phyloP scores from a whole-genome alignment of 2,797 vertebrate genomes.

The Chrysolophus pictus region DNA sequence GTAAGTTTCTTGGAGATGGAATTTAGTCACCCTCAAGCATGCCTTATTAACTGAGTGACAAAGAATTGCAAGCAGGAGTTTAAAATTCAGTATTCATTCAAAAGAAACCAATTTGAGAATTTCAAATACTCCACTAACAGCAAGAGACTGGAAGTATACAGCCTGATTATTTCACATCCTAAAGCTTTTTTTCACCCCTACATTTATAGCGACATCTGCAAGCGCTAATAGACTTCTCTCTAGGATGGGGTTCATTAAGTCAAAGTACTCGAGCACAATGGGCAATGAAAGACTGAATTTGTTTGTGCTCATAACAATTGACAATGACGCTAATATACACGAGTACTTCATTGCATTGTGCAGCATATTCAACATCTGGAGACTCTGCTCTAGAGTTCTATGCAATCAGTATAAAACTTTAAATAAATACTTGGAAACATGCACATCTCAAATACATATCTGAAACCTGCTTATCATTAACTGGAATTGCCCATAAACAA shows the following conservation, averaged over 20 bases:
- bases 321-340: slow-evolving; percentile 63
- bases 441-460: slow-evolving; percentile 33
- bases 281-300: slow-evolving; percentile 75
- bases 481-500: slow-evolving; percentile 39
- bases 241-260: slow-evolving; percentile 74
- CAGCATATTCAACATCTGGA: slow-evolving; percentile 66
- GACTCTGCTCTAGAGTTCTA: slow-evolving; percentile 58
- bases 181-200: slow-evolving; percentile 49
- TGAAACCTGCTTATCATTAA: slow-evolving; percentile 45
- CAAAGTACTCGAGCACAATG: slow-evolving; percentile 75
- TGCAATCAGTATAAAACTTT: slow-evolving; percentile 71
- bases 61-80: slow-evolving; percentile 56
- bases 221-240: slow-evolving; percentile 72
- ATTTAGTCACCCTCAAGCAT: slow-evolving; percentile 35
- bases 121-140: slow-evolving; percentile 60
- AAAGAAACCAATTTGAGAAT: slow-evolving; percentile 59
- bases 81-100: slow-evolving; percentile 53
- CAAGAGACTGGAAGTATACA: slow-evolving; percentile 37
- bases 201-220: slow-evolving; percentile 74
- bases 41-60: slow-evolving; percentile 48
- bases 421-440: slow-evolving; percentile 54
- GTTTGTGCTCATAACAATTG: slow-evolving; percentile 68
- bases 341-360: slow-evolving; percentile 62
- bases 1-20: slow-evolving; percentile 43
- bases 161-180: slow-evolving; percentile 71